Evolutionary conservation across 2,888 invertebrate species (phyloP), one percentile per base, ranked within the genome.

Genomic region (Cephus rjabovi): DNA sequence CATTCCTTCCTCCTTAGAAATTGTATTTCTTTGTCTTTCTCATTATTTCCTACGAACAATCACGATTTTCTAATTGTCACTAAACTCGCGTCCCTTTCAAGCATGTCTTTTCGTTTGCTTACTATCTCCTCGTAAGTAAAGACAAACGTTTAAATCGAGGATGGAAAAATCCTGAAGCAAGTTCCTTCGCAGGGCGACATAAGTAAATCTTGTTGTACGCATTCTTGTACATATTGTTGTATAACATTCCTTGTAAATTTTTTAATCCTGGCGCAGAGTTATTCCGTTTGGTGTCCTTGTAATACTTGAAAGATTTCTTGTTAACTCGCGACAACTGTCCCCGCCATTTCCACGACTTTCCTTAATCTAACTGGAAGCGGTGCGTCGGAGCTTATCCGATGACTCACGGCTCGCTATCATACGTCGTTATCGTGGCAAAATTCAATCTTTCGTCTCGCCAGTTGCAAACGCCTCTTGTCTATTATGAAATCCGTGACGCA

Each of bases 371-470:
- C 23, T 23, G 74, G 11, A 37, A 74, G 37, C 11, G 11, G 23
- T 11, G 31, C 23, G 12, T 30, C 34, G 30, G 2, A 0, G 30
- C 71, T 71, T 3, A 15, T 23, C 34, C 34, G 31, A 23, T 15
- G n/a, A 34, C 12, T 35, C 11, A 9, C 80, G 71, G 77, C 75
- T 81, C 80, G 79, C 82, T 89, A 91, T 91, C 91, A 90, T 88
- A 91, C 91, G 83, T 91, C 91, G 85, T 91, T 91, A 84, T 91
- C 91, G 84, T 91, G 91, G 81, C 91, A 91, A 79, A 89, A 89
- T 73, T 90, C 89, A 79, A 91, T 89, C 80, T 89, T 91, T 71
- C 91, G 88, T 79, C 91, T 88, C 56, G 90, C 85, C 30, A 91
- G 79, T 15, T 89, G 89, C 71, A 91, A 79, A 68, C 90, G 84